Conservation (phyloP, 2,888 invertebrate genomes). For the Amphiduros pacificus region DNA sequence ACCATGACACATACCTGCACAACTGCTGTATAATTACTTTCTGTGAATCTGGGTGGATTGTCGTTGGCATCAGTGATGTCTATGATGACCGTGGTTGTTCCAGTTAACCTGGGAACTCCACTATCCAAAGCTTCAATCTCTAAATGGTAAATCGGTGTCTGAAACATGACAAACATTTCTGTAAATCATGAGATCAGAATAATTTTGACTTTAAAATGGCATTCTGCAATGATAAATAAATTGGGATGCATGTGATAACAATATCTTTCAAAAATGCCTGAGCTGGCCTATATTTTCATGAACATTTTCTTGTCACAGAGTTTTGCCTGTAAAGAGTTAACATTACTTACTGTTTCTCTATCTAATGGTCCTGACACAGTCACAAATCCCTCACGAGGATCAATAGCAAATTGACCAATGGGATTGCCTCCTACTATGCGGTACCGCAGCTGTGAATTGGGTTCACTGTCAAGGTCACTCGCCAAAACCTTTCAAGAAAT, state of each 20-base stretch:
- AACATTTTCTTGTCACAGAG: too few relatives aligned
- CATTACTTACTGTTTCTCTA: slow-evolving; percentile 77
- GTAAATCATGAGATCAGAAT: too few relatives aligned
- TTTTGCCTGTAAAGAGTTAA: too few relatives aligned
- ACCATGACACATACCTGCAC: slow-evolving; percentile 45
- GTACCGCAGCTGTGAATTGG: slow-evolving; percentile 80
- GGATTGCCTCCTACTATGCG: slow-evolving; percentile 42
- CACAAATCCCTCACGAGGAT: slow-evolving; percentile 63
- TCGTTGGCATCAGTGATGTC: slow-evolving; percentile 91
- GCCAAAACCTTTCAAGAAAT: slow-evolving; percentile 68
- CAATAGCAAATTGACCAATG: slow-evolving; percentile 43
- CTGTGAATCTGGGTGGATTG: slow-evolving; percentile 80
- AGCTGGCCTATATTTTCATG: too few relatives aligned
- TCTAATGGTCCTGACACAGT: slow-evolving; percentile 75
- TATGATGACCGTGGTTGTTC: slow-evolving; percentile 67
- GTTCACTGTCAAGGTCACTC: slow-evolving; percentile 80
- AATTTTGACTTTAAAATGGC: too few relatives aligned
- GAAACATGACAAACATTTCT: slow-evolving; percentile 49
- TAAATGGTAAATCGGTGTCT: slow-evolving; percentile 66
- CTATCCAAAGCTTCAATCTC: slow-evolving; percentile 82
- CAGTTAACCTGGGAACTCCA: slow-evolving; percentile 68
- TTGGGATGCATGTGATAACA: too few relatives aligned
- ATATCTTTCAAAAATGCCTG: too few relatives aligned
- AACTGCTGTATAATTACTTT: slow-evolving; percentile 66
- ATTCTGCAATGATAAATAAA: too few relatives aligned